These are phyloP conservation scores for Tenebrio molitor DNA, from an alignment of 1,140 invertebrate species.

Conservation along the genomic window DNA sequence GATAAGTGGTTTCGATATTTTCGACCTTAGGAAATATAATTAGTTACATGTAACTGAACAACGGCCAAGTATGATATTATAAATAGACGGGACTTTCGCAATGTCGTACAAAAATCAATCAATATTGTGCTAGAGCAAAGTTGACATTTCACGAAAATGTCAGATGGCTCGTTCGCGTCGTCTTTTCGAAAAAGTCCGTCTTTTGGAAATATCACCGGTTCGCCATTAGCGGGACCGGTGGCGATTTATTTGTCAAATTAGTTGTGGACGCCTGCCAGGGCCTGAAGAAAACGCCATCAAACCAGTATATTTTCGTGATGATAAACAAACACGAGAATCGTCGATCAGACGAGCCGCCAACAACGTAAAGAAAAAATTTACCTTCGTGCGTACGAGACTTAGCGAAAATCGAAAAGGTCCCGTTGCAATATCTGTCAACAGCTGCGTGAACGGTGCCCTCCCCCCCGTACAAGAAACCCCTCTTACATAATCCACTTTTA, in stretches of 20 bases:
- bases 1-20: slow-evolving; percentile 17
- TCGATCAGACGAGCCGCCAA: neutral
- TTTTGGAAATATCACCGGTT: too few relatives aligned
- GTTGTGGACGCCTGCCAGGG: neutral
- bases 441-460: neutral
- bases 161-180: slow-evolving; percentile 1
- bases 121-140: slow-evolving; percentile 35
- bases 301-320: neutral
- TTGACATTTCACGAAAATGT: slow-evolving; percentile 42
- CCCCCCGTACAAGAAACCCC: neutral
- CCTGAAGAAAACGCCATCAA: neutral
- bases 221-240: too few relatives aligned
- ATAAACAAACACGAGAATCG: neutral
- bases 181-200: too few relatives aligned
- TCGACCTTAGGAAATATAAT: slow-evolving; percentile 30
- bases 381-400: neutral
- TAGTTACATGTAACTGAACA: slow-evolving; percentile 33
- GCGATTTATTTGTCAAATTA: neutral
- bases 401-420: slow-evolving; percentile 5
- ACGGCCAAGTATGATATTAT: slow-evolving; percentile 20
- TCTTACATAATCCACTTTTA: slow-evolving; percentile 33
- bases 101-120: slow-evolving; percentile 43
- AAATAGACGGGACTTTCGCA: slow-evolving; percentile 39
- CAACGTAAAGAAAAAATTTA: neutral
- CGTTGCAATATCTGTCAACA: slow-evolving; percentile 10